Percentiles rank a stretch among this genome's conserved stretches.
These are phyloP conservation scores for Nomada flava DNA, from an alignment of 2,888 invertebrate species.

Conservation along the genomic window DNA sequence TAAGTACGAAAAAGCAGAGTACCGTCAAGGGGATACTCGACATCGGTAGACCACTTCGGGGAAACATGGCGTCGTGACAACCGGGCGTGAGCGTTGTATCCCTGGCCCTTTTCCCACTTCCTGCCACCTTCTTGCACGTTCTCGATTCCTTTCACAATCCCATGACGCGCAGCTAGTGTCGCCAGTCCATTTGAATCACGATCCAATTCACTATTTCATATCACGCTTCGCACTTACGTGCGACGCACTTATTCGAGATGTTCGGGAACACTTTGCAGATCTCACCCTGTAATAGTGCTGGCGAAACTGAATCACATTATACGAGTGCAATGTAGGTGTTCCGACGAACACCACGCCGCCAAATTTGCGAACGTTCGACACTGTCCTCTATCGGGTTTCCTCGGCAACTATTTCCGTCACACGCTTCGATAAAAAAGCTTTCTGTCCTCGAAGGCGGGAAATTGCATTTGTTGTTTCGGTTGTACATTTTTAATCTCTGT, in stretches of 20 bases:
- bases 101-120: slow-evolving; percentile 65
- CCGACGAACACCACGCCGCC: slow-evolving; percentile 34
- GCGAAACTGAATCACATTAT: slow-evolving; percentile 63
- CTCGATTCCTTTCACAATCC: slow-evolving; percentile 58
- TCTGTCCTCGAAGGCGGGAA: slow-evolving; percentile 12
- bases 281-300: slow-evolving; percentile 56
- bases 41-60: slow-evolving; percentile 77
- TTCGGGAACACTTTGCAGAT: slow-evolving; percentile 47
- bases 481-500: too few relatives aligned
- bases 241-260: slow-evolving; percentile 58
- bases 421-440: too few relatives aligned
- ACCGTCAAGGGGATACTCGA: slow-evolving; percentile 74
- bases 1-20: slow-evolving; percentile 71
- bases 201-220: slow-evolving; percentile 57
- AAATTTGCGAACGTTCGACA: slow-evolving; percentile 23
- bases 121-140: slow-evolving; percentile 46
- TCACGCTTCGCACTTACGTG: slow-evolving; percentile 61
- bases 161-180: slow-evolving; percentile 53
- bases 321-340: slow-evolving; percentile 51
- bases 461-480: neutral
- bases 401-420: too few relatives aligned
- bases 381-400: slow-evolving; percentile 37
- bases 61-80: slow-evolving; percentile 83
- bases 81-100: slow-evolving; percentile 76
- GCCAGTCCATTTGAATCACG: slow-evolving; percentile 48